Conservation (phyloP, 2,797 vertebrate species). For the Masticophis lateralis region DNA sequence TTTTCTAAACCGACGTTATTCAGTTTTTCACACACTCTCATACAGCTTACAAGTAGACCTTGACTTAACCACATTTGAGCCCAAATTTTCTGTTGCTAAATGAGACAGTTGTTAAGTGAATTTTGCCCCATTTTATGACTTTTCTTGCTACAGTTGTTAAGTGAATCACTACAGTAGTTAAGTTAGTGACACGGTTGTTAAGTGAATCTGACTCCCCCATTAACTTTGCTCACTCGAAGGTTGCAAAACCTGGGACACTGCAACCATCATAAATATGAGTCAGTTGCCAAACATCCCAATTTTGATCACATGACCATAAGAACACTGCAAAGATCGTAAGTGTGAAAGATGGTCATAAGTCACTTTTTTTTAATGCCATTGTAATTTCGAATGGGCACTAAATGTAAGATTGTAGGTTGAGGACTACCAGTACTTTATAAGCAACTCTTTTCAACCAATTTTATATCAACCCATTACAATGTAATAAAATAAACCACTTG, state of each 20-base stretch:
- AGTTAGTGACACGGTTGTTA: background rate
- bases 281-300: background rate
- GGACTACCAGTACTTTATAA: background rate
- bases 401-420: background rate
- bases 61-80: background rate
- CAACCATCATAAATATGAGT: background rate
- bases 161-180: background rate
- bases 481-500: accelerated
- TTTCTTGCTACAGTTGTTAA: background rate
- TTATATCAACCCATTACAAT: background rate
- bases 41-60: background rate
- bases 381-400: background rate
- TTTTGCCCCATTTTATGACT: background rate
- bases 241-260: background rate
- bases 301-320: background rate
- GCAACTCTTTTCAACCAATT: background rate
- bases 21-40: background rate
- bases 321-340: background rate
- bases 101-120: background rate
- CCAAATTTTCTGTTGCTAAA: background rate
- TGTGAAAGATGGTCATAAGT: background rate
- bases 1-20: background rate
- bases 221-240: background rate
- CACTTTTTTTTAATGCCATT: background rate
- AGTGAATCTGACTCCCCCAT: background rate